A percentile compares a stretch with the other conserved stretches of the same genome.
Conservation (phyloP, 1,140 invertebrate species). For the Carposina sasakii region DNA sequence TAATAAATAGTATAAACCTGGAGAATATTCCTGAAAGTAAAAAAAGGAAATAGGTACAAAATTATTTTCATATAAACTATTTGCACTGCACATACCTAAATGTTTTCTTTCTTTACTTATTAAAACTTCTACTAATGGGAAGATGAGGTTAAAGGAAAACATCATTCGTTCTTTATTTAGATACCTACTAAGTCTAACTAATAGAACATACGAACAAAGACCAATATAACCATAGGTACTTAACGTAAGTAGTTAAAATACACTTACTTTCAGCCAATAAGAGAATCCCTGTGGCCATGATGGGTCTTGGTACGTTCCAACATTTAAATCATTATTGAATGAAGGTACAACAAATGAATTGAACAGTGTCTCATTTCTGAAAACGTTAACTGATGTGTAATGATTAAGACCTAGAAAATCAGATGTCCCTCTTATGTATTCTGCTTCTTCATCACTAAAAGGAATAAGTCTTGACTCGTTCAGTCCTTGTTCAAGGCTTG, state of each 20-base stretch:
- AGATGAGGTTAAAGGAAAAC: background rate
- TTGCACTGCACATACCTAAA: no score
- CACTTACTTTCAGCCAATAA: background rate
- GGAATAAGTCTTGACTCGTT: slow-evolving; percentile 50
- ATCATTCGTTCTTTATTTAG: no score
- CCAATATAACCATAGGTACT: background rate
- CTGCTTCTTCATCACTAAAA: slow-evolving; percentile 45
- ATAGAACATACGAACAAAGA: background rate
- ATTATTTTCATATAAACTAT: background rate
- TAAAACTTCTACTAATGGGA: background rate
- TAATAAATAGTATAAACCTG: slow-evolving; percentile 36
- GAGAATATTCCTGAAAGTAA: slow-evolving; percentile 5
- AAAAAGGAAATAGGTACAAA: background rate
- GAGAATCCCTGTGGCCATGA: background rate
- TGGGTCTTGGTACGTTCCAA: slow-evolving; percentile 28
- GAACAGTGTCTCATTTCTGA: slow-evolving; percentile 42
- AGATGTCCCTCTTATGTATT: slow-evolving; percentile 53
- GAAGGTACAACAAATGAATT: slow-evolving; percentile 49
- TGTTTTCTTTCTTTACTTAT: no score
- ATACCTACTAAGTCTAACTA: background rate
- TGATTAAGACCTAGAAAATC: slow-evolving; percentile 70
- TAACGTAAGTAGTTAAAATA: background rate
- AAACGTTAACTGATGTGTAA: slow-evolving; percentile 54
- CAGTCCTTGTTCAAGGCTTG: slow-evolving; percentile 63
- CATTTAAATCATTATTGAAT: slow-evolving; percentile 51